Evolutionary conservation across 2,888 invertebrate species (phyloP).

Genomic region (Portevinia maculata): DNA sequence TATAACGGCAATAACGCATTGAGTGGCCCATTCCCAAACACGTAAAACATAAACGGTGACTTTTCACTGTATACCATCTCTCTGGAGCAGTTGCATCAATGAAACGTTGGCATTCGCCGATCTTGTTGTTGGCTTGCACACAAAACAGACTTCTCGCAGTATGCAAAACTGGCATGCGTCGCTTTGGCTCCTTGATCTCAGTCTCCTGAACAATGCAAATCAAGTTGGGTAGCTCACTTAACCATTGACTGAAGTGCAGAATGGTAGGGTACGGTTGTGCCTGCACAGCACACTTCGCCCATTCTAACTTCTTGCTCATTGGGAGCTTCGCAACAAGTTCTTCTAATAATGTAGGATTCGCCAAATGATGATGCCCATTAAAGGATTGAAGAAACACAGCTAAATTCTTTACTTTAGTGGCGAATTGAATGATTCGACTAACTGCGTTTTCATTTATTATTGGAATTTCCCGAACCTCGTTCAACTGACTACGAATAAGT

Average conservation of each 20-base stretch:
- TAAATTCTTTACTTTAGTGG: slow-evolving; percentile 68
- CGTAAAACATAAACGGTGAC: too few species aligned
- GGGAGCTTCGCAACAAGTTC: too few species aligned
- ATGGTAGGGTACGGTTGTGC: too few species aligned
- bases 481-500: slow-evolving; percentile 58
- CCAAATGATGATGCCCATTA: slow-evolving; percentile 11
- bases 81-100: too few species aligned
- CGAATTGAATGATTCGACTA: slow-evolving; percentile 49
- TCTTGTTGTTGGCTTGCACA: background rate
- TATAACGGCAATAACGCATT: slow-evolving; percentile 9
- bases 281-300: too few species aligned
- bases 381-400: slow-evolving; percentile 29
- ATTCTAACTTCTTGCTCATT: too few species aligned
- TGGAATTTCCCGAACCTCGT: slow-evolving; percentile 51
- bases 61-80: too few species aligned
- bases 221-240: slow-evolving; percentile 1
- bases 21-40: too few species aligned
- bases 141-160: background rate
- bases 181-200: too few species aligned
- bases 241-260: slow-evolving; percentile 13
- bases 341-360: too few species aligned
- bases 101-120: background rate
- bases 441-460: too few species aligned
- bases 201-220: slow-evolving; percentile 3
- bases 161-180: slow-evolving; percentile 6